These are phyloP conservation scores for Malurus splendens DNA, from an alignment of 2,797 vertebrate species.

Conservation along the genomic window DNA sequence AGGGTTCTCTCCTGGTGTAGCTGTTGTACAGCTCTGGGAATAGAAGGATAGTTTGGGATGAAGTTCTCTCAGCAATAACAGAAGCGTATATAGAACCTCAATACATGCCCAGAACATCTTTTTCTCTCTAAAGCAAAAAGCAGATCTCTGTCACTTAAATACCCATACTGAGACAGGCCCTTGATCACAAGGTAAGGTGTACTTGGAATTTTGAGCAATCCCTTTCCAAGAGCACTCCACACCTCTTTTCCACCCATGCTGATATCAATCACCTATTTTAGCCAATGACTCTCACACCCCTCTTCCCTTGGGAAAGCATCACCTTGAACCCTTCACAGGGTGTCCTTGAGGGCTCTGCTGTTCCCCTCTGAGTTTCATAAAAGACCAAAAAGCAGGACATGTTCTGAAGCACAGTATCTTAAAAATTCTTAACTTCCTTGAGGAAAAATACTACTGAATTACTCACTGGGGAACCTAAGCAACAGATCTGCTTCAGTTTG, in stretches of 20 bases:
- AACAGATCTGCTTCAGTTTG: neutral
- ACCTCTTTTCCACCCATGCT: neutral
- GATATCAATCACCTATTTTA: neutral
- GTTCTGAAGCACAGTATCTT: neutral
- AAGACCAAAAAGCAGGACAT: neutral
- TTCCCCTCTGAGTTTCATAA: neutral
- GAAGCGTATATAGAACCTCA: neutral
- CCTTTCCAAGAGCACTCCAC: neutral
- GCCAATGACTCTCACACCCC: neutral
- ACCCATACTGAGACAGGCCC: neutral
- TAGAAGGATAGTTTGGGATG: neutral
- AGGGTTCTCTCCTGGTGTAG: neutral
- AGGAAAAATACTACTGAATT: neutral
- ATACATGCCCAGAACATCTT: neutral
- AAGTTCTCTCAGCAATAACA: neutral
- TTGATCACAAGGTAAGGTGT: neutral
- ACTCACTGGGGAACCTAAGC: neutral
- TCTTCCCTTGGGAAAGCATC: neutral
- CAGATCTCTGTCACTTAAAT: neutral
- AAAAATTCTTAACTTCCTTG: neutral
- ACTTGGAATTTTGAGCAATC: neutral
- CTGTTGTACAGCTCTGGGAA: neutral
- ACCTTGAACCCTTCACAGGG: neutral
- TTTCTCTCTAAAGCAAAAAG: neutral
- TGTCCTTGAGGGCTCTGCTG: neutral